Evolutionary conservation across 1,140 invertebrate species (phyloP).

Genomic region (Littorina saxatilis): DNA sequence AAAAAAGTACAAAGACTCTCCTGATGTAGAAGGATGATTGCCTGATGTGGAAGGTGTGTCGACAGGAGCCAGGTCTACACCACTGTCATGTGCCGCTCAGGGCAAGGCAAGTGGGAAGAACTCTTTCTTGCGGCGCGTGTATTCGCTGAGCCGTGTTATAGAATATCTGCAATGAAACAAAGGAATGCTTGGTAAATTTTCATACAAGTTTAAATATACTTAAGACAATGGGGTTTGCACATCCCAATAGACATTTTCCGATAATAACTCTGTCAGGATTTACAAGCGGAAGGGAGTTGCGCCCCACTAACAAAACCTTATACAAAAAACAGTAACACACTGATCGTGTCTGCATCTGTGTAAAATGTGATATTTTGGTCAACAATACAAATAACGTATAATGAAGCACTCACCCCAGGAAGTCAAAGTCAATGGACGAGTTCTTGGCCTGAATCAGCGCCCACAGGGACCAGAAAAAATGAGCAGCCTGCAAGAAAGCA

Average conservation of each 20-base stretch:
- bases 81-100: too few species aligned
- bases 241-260: neutral
- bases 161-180: slow-evolving; percentile 60
- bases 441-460: slow-evolving; percentile 91
- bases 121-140: slow-evolving; percentile 65
- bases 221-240: neutral
- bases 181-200: neutral
- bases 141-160: slow-evolving; percentile 64
- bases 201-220: neutral
- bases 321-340: neutral
- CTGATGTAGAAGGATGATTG: too few species aligned
- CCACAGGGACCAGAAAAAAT: slow-evolving; percentile 95
- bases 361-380: neutral
- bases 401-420: slow-evolving; percentile 83
- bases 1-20: too few species aligned
- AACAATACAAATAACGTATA: neutral
- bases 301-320: neutral
- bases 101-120: slow-evolving; percentile 54
- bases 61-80: too few species aligned
- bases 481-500: slow-evolving; percentile 57
- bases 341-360: neutral
- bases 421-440: slow-evolving; percentile 96
- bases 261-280: too few species aligned
- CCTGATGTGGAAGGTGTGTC: too few species aligned
- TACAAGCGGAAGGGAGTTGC: too few species aligned